Evolutionary conservation across 2,797 vertebrate species (phyloP).

Genomic region (Hozukius guyotensis): DNA sequence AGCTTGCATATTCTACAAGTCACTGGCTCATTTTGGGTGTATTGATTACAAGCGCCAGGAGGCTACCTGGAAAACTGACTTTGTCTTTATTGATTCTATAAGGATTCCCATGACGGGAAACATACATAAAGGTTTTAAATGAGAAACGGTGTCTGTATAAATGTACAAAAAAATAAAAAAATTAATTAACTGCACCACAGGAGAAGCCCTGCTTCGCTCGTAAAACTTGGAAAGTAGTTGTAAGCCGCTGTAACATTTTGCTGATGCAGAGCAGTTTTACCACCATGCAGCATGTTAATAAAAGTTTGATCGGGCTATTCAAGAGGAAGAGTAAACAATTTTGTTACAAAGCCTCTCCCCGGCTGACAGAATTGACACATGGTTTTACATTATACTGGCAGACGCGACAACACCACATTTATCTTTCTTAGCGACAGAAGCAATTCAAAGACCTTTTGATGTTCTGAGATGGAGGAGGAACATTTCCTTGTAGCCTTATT

Average conservation of each 20-base stretch:
- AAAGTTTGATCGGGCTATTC: constrained; percentile 75
- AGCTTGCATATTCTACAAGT: constrained; percentile 30
- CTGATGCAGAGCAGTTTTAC: constrained; percentile 55
- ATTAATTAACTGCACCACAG: constrained; percentile 12
- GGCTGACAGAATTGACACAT: constrained; percentile 72
- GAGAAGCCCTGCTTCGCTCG: constrained; percentile 28
- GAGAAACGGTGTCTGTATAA: constrained; percentile 24
- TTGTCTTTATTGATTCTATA: constrained; percentile 48
- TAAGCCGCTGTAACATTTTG: constrained; percentile 42
- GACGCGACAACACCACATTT: constrained; percentile 71
- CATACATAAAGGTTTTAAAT: constrained; percentile 30
- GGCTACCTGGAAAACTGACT: constrained; percentile 32
- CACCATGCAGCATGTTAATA: constrained; percentile 46
- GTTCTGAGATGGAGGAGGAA: constrained; percentile 73
- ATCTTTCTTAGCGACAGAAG: constrained; percentile 76
- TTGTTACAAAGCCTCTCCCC: constrained; percentile 67
- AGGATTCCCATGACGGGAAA: constrained; percentile 16
- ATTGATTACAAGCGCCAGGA: constrained; percentile 37
- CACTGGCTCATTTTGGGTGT: constrained; percentile 24
- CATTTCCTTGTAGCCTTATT: constrained; percentile 80
- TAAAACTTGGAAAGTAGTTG: constrained; percentile 50
- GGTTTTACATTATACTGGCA: constrained; percentile 74
- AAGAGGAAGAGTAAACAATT: constrained; percentile 74
- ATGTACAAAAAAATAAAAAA: neutral
- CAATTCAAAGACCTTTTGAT: constrained; percentile 81